Evolutionary conservation across 2,888 invertebrate species (phyloP).

Genomic region (Mallateleia sp.): DNA sequence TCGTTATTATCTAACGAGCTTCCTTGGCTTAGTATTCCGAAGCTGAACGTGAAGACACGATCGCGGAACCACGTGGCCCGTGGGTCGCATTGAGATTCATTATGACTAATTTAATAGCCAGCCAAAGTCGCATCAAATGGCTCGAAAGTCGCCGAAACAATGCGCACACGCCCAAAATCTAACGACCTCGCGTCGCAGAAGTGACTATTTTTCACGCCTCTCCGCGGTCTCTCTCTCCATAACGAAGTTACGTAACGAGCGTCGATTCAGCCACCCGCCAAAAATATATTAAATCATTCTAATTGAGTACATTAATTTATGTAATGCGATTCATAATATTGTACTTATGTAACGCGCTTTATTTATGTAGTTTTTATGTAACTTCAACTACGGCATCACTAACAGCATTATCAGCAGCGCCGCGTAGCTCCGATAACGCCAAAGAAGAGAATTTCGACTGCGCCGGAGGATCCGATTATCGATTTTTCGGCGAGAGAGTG

Average conservation of each 20-base stretch:
- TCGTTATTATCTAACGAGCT: conserved; percentile 80
- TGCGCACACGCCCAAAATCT: conserved; percentile 8
- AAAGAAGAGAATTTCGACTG: not conserved
- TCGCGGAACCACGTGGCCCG: conserved; percentile 67
- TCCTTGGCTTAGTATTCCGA: conserved; percentile 75
- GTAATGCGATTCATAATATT: conserved; percentile 64
- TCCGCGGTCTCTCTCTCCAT: not conserved
- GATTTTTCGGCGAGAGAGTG: conserved; percentile 3
- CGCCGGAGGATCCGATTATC: conserved; percentile 6
- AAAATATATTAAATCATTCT: conserved; percentile 66
- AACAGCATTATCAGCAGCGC: conserved; percentile 50
- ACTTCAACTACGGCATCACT: conserved; percentile 26
- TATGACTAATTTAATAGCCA: conserved; percentile 46
- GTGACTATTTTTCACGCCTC: not conserved
- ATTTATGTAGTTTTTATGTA: conserved; percentile 71
- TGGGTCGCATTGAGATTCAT: conserved; percentile 47
- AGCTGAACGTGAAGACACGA: conserved; percentile 63
- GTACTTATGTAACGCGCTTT: conserved; percentile 52
- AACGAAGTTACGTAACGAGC: conserved; percentile 50
- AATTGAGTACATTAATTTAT: conserved; percentile 65
- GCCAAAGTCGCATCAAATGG: not conserved
- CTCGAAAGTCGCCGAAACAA: not conserved
- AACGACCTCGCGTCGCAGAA: not conserved
- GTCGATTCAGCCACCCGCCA: conserved; percentile 45
- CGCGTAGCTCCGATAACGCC: conserved; percentile 22